Conservation (phyloP, 1,140 invertebrate genomes). For the Papilio helenus region DNA sequence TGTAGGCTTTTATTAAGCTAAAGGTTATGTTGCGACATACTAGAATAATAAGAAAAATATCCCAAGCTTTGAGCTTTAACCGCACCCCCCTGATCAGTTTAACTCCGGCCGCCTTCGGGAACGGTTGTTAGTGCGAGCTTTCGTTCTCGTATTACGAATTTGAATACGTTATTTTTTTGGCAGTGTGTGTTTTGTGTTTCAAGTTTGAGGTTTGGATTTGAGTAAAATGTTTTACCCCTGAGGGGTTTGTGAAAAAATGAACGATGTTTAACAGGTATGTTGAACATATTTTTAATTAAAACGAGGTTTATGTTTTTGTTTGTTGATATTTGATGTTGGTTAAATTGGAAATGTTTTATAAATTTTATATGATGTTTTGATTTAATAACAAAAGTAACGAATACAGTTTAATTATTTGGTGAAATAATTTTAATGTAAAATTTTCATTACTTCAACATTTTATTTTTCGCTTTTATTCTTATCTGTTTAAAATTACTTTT, state of each 20-base stretch:
- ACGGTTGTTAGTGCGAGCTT: background rate
- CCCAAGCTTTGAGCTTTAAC: constrained; percentile 27
- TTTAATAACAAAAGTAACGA: no score
- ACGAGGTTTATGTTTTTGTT: background rate
- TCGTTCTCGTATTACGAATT: no score
- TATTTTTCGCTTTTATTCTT: no score
- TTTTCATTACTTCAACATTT: no score
- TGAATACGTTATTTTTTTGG: no score
- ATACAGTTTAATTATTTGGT: no score
- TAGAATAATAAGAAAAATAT: background rate
- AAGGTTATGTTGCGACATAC: constrained; percentile 16
- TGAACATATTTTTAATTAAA: background rate
- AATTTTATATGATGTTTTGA: background rate
- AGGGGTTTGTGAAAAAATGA: background rate
- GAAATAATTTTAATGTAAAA: no score
- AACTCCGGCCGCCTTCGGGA: background rate
- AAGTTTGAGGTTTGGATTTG: background rate
- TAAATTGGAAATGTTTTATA: background rate
- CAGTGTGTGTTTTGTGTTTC: constrained; percentile 1
- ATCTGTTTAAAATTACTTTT: no score
- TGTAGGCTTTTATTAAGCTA: constrained; percentile 25
- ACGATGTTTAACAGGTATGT: background rate
- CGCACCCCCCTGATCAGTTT: constrained; percentile 17
- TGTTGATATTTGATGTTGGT: background rate
- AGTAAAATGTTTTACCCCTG: background rate